Evolutionary conservation across 2,113 vertebrate genomes (phyloP).

Genomic region (Xiphophorus maculatus): DNA sequence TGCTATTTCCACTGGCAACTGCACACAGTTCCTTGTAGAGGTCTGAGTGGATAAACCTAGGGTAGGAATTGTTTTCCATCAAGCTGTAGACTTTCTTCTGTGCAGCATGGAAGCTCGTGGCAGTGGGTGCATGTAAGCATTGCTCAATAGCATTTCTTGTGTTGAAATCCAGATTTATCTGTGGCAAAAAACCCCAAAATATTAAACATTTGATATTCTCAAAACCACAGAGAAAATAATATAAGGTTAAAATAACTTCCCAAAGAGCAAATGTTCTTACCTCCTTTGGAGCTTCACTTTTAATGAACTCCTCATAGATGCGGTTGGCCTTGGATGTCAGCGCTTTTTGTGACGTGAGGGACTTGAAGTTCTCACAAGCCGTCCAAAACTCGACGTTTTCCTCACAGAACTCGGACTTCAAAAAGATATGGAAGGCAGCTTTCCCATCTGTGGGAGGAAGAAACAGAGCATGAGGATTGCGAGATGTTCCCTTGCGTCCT

Average conservation of each 20-base stretch:
- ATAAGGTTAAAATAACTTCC: neutral
- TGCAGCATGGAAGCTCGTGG: conserved; percentile 82
- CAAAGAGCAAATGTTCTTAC: conserved; percentile 66
- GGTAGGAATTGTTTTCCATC: conserved; percentile 93
- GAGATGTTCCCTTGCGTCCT: neutral
- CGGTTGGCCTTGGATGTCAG: conserved; percentile 83
- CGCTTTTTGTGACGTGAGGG: conserved; percentile 82
- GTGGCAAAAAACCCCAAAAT: conserved; percentile 14
- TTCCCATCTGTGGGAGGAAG: conserved; percentile 77
- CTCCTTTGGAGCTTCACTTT: conserved; percentile 91
- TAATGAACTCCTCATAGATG: conserved; percentile 90
- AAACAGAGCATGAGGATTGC: neutral
- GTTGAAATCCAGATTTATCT: conserved; percentile 93
- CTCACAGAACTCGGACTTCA: conserved; percentile 87
- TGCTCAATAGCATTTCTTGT: conserved; percentile 84
- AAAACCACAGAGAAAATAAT: neutral
- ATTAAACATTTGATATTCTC: conserved; percentile 8
- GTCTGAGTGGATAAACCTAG: conserved; percentile 87
- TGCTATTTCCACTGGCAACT: conserved; percentile 27
- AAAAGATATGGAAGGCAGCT: conserved; percentile 81
- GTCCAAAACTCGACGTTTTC: conserved; percentile 91
- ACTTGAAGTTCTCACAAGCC: conserved; percentile 85
- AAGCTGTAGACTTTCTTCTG: conserved; percentile 88
- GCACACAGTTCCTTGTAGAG: conserved; percentile 82
- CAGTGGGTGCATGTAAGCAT: conserved; percentile 79